Percentiles rank a stretch among this genome's conserved stretches.
Evolutionary conservation across 2,797 vertebrate genomes (phyloP).

Genomic region (Oryzias dopingdopingensis): DNA sequence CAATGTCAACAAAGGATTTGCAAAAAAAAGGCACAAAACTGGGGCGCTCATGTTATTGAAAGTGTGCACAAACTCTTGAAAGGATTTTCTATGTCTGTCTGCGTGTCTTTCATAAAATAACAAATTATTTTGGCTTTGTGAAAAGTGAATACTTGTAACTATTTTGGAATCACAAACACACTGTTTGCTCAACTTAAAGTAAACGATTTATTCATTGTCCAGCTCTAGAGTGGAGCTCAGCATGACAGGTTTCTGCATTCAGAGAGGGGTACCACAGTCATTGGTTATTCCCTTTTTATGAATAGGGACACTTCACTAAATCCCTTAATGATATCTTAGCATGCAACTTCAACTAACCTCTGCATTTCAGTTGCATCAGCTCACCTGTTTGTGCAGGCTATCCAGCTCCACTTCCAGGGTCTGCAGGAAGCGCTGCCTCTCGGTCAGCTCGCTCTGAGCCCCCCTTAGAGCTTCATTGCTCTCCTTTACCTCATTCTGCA

Average conservation of each 20-base stretch:
- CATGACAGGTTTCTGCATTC: conserved; percentile 6
- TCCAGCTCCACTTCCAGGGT: conserved; percentile 82
- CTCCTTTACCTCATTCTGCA: conserved; percentile 79
- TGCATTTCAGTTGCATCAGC: neutral
- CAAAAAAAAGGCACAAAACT: neutral
- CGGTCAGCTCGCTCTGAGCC: conserved; percentile 73
- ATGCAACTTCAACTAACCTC: neutral
- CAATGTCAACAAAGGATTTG: conserved; percentile 57
- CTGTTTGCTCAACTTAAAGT: conserved; percentile 16
- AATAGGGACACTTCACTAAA: neutral
- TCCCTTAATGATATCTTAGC: neutral
- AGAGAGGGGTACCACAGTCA: neutral
- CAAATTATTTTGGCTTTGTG: conserved; percentile 5
- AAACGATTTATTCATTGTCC: conserved; percentile 21
- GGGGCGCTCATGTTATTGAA: conserved; percentile 2
- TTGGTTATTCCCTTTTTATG: neutral
- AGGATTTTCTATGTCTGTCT: neutral
- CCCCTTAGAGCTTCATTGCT: conserved; percentile 78
- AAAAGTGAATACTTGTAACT: neutral
- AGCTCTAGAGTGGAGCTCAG: neutral
- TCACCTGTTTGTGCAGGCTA: conserved; percentile 82
- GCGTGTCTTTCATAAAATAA: neutral
- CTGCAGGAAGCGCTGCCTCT: conserved; percentile 82
- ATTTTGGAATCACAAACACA: neutral
- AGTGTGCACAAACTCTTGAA: no score